Conservation (phyloP, 1,140 invertebrate genomes). For the Apis florea region DNA sequence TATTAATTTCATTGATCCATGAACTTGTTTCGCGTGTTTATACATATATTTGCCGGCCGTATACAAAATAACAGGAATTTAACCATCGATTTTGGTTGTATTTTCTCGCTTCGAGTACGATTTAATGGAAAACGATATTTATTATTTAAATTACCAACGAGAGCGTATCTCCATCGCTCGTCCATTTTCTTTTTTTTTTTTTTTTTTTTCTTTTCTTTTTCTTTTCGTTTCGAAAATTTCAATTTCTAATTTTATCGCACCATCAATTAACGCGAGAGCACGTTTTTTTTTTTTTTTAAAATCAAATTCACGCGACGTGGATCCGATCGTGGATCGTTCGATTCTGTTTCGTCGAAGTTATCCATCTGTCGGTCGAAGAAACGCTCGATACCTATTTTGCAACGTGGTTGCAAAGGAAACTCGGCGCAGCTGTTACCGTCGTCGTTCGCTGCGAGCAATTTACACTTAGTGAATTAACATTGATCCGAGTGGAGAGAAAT, state of each 20-base stretch:
- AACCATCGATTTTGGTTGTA: not conserved
- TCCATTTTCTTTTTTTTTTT: too few relatives aligned
- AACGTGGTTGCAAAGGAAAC: constrained; percentile 43
- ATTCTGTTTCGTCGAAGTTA: not conserved
- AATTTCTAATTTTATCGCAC: not conserved
- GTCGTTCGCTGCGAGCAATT: constrained; percentile 45
- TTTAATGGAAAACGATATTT: not conserved
- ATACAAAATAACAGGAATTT: not conserved
- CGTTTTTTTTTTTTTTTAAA: not conserved
- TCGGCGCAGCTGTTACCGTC: constrained; percentile 58
- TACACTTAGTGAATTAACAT: constrained; percentile 63
- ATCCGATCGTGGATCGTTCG: not conserved
- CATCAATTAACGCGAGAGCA: not conserved
- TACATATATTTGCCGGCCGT: too few relatives aligned
- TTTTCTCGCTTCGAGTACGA: too few relatives aligned
- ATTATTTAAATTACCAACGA: too few relatives aligned
- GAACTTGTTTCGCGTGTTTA: not conserved
- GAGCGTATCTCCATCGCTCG: too few relatives aligned
- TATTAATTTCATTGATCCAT: constrained; percentile 5
- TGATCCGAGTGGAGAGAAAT: constrained; percentile 55
- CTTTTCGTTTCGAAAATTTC: not conserved
- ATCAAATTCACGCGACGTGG: not conserved
- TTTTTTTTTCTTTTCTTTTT: too few relatives aligned
- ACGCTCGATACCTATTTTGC: constrained; percentile 23
- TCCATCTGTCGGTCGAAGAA: constrained; percentile 38